phyloP scores from a whole-genome alignment of 92 coral and sea anemone genomes.

The Siderastrea radians region DNA sequence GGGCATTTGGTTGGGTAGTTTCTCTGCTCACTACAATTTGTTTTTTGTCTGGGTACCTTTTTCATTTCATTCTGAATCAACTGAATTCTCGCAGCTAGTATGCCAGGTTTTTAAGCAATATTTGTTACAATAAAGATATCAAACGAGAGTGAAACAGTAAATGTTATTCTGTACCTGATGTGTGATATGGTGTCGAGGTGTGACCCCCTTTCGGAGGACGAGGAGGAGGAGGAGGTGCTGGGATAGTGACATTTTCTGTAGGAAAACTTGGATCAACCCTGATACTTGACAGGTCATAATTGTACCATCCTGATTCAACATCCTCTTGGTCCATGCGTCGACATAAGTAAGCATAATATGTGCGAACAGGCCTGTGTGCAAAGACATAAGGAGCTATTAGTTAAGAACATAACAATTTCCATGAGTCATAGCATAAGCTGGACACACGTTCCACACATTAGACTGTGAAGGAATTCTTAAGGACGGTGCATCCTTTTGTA shows the following conservation, averaged over 20 bases:
- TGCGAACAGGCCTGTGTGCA: conserved; percentile 28
- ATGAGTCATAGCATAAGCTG: too few species aligned
- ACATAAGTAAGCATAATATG: conserved; percentile 5
- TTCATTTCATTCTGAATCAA: too few species aligned
- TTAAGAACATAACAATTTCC: not conserved
- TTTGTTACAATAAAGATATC: too few species aligned
- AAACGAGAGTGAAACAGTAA: too few species aligned
- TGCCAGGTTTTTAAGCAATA: too few species aligned
- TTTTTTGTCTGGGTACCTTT: not conserved
- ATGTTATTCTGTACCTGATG: not conserved
- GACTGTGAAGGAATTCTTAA: too few species aligned
- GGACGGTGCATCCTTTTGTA: too few species aligned
- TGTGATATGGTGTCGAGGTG: not conserved
- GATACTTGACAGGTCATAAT: not conserved
- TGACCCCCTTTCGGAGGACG: not conserved
- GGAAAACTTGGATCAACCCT: conserved; percentile 12
- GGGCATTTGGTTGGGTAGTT: not conserved
- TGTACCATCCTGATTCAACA: not conserved
- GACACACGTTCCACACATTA: too few species aligned
- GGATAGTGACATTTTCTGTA: not conserved
- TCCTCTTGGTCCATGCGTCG: not conserved
- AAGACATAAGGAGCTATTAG: not conserved
- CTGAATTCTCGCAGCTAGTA: too few species aligned
- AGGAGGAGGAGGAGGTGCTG: not conserved
- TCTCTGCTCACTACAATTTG: not conserved